These are phyloP conservation scores for Origma solitaria DNA, from an alignment of 2,113 vertebrate genomes.

Conservation along the genomic window DNA sequence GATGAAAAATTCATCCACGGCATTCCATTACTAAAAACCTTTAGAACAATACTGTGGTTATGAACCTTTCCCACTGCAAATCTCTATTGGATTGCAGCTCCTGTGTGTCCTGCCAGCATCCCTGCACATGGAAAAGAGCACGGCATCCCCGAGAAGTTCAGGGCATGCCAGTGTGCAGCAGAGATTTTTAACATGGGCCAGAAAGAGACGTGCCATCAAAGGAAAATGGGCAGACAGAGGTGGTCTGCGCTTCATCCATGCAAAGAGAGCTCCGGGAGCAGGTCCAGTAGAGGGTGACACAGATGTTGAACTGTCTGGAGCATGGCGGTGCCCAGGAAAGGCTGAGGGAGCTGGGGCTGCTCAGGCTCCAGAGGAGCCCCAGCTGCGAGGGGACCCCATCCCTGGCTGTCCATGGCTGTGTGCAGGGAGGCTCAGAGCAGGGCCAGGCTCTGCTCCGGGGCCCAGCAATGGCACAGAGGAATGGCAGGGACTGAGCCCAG, in stretches of 20 bases:
- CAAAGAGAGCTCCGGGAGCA: background rate
- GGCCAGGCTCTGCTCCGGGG: background rate
- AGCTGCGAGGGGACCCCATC: background rate
- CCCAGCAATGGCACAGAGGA: background rate
- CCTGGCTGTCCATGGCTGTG: accelerated
- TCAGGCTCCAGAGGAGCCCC: background rate
- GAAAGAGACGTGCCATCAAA: background rate
- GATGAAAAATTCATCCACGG: background rate
- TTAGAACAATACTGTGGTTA: background rate
- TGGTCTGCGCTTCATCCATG: background rate
- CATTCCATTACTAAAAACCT: background rate
- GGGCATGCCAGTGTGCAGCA: background rate
- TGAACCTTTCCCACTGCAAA: background rate
- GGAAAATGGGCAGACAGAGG: background rate
- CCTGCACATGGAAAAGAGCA: background rate
- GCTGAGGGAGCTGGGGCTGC: background rate
- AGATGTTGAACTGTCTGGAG: background rate
- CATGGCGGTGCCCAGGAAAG: background rate
- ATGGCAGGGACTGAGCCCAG: background rate
- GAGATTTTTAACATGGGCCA: background rate
- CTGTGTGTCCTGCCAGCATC: accelerated
- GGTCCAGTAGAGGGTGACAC: too few relatives aligned
- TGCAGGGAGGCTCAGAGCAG: background rate
- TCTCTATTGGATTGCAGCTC: background rate
- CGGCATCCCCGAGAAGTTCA: background rate